phyloP scores from a whole-genome alignment of 2,888 invertebrate genomes.

The Nephrotoma appendiculata region DNA sequence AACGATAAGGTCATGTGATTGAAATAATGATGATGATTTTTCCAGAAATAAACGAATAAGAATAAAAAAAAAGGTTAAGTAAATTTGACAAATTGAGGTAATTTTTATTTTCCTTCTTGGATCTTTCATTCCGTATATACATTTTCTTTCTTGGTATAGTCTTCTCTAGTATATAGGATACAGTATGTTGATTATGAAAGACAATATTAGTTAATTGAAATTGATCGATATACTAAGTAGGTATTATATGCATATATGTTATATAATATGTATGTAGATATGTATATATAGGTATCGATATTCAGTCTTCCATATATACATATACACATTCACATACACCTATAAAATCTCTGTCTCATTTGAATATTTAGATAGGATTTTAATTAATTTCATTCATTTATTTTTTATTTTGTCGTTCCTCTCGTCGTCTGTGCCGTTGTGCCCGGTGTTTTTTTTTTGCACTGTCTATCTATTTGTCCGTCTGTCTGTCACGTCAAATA shows the following conservation, averaged over 20 bases:
- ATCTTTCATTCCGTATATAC: neutral
- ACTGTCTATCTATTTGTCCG: constrained; percentile 1
- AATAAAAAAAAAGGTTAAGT: neutral
- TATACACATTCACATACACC: neutral
- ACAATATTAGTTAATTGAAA: neutral
- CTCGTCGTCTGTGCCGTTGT: neutral
- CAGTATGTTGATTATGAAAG: neutral
- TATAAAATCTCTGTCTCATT: neutral
- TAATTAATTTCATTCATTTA: neutral
- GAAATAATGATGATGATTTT: neutral
- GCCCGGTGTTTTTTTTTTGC: neutral
- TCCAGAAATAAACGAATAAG: neutral
- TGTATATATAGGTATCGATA: neutral
- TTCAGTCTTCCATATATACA: neutral
- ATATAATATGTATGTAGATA: neutral
- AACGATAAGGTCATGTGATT: neutral
- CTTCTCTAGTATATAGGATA: neutral
- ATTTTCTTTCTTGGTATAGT: neutral
- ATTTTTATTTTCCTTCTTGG: neutral
- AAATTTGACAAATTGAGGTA: neutral
- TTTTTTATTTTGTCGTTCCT: neutral
- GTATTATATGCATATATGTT: neutral
- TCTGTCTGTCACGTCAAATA: constrained; percentile 2
- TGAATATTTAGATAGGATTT: neutral
- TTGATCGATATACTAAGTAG: neutral